These are phyloP conservation scores for Lydus trimaculatus DNA, from an alignment of 2,888 invertebrate species.

Conservation along the genomic window DNA sequence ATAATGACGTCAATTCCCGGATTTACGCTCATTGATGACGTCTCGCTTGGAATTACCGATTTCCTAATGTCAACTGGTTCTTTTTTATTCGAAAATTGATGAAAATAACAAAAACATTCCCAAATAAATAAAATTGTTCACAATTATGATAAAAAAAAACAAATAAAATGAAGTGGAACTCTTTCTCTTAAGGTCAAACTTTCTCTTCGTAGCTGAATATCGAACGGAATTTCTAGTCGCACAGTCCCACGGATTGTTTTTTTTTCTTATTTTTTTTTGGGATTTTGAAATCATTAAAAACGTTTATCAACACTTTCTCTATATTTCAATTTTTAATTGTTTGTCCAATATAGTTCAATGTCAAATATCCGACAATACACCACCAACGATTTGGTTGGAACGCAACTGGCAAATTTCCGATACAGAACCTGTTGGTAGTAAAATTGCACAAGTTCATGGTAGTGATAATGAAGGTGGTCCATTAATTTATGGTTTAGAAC, in stretches of 20 bases:
- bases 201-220: slow-evolving; percentile 5
- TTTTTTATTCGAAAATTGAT: background rate
- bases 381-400: slow-evolving; percentile 69
- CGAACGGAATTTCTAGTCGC: slow-evolving; percentile 1
- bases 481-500: slow-evolving; percentile 75
- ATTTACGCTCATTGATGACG: background rate
- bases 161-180: background rate
- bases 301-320: background rate
- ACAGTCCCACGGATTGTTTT: no score
- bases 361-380: slow-evolving; percentile 45
- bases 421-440: slow-evolving; percentile 73
- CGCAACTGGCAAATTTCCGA: slow-evolving; percentile 80
- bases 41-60: background rate
- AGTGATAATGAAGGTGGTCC: slow-evolving; percentile 70
- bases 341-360: slow-evolving; percentile 33
- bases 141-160: background rate
- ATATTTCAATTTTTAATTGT: slow-evolving; percentile 18
- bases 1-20: background rate
- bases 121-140: slow-evolving; percentile 1
- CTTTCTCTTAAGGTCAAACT: slow-evolving; percentile 7
- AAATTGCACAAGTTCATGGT: slow-evolving; percentile 75
- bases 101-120: no score
- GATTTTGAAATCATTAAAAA: no score
- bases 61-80: background rate
- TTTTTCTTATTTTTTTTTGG: background rate